Percentiles rank a stretch among this genome's conserved stretches.
Evolutionary conservation across 64 coral and sea anemone species (phyloP).

Genomic region (Acropora tenuis): DNA sequence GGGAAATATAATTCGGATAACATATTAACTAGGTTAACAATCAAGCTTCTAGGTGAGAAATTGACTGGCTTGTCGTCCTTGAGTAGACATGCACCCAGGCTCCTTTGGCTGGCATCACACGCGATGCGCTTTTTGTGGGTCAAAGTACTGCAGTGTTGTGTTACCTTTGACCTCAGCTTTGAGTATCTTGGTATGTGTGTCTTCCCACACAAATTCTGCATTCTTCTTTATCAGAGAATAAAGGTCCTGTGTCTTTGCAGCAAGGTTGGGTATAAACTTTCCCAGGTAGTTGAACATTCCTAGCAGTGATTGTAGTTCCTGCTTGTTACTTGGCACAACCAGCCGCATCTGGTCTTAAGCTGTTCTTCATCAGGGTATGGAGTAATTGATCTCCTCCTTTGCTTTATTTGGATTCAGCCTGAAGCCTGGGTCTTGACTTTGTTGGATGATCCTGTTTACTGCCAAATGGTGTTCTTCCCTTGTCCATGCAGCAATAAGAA

Average conservation of each 20-base stretch:
- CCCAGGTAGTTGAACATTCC: not conserved
- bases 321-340: not conserved
- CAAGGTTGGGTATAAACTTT: not conserved
- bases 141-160: not conserved
- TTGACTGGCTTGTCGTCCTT: not conserved
- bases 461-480: conserved; percentile 37
- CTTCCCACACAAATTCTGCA: too few species aligned
- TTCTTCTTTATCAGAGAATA: not conserved
- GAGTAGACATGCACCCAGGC: not conserved
- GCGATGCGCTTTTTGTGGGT: not conserved
- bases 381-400: not conserved
- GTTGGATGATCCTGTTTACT: conserved; percentile 61
- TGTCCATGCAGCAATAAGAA: not conserved
- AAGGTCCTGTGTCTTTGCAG: not conserved
- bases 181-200: not conserved
- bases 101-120: not conserved
- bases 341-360: not conserved
- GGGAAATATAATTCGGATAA: too few species aligned
- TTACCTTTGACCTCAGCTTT: not conserved
- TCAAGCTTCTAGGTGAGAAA: not conserved
- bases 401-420: not conserved
- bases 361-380: not conserved
- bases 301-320: not conserved
- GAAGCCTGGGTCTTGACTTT: conserved; percentile 45
- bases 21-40: not conserved